Conservation (phyloP, 2,113 vertebrate genomes). For the Corythoichthys intestinalis region DNA sequence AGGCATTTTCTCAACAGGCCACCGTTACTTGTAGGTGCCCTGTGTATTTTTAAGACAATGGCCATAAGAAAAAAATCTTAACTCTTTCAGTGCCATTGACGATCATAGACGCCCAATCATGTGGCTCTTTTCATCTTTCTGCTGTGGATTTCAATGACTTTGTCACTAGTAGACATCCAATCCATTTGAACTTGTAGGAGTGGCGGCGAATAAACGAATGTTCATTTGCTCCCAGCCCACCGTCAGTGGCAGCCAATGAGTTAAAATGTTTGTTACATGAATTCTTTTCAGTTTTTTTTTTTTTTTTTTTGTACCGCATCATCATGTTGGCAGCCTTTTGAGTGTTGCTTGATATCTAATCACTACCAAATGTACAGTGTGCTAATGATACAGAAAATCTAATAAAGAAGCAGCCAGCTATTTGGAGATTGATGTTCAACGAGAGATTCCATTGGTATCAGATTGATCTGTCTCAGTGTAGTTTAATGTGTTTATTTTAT, state of each 20-base stretch:
- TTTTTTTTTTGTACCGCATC: slow-evolving; percentile 7
- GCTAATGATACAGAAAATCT: slow-evolving; percentile 12
- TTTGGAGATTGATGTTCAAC: slow-evolving; percentile 10
- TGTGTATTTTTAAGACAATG: no score
- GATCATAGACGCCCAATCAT: no score
- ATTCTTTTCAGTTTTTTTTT: slow-evolving; percentile 7
- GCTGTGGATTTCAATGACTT: no score
- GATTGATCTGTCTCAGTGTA: slow-evolving; percentile 40
- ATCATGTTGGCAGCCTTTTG: not conserved
- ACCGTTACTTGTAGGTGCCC: no score
- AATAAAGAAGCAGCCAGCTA: not conserved
- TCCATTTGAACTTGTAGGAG: no score
- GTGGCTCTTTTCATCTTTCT: no score
- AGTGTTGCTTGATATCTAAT: slow-evolving; percentile 4
- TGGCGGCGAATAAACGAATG: no score
- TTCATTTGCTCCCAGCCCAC: no score
- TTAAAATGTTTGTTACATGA: slow-evolving; percentile 1
- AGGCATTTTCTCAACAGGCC: no score
- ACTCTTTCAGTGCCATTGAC: no score
- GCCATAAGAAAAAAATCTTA: no score
- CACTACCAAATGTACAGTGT: slow-evolving; percentile 2
- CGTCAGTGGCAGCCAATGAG: not conserved
- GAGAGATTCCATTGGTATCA: slow-evolving; percentile 10
- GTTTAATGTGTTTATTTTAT: slow-evolving; percentile 54
- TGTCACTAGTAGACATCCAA: no score